These are phyloP conservation scores for Arrhopalites spinosus DNA, from an alignment of 2,888 invertebrate species.

Conservation along the genomic window DNA sequence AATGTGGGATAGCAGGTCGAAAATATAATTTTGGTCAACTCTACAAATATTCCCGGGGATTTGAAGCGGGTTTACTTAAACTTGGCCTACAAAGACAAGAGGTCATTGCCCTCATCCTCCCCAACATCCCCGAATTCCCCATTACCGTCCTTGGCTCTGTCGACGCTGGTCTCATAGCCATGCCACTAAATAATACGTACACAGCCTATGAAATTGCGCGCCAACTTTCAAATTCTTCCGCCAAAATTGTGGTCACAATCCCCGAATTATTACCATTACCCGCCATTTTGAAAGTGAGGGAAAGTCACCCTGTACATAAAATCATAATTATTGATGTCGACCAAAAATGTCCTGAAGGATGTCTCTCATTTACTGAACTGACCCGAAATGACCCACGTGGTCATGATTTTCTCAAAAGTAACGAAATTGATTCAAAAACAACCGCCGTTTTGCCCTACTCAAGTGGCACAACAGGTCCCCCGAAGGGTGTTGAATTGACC, in stretches of 20 bases:
- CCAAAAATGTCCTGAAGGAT: conserved; percentile 38
- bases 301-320: too few relatives aligned
- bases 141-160: conserved; percentile 42
- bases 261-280: neutral
- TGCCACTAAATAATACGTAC: too few relatives aligned
- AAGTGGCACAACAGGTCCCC: conserved; percentile 73
- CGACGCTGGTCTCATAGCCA: too few relatives aligned
- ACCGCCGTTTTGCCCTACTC: too few relatives aligned
- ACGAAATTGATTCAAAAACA: too few relatives aligned
- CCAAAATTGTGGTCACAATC: too few relatives aligned
- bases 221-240: too few relatives aligned
- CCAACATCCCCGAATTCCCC: conserved; percentile 57
- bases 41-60: conserved; percentile 46
- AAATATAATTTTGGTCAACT: conserved; percentile 46
- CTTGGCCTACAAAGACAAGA: conserved; percentile 45
- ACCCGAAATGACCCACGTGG: conserved; percentile 34
- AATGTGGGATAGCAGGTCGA: conserved; percentile 45
- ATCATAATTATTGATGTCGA: too few relatives aligned
- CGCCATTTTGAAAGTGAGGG: neutral
- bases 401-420: too few relatives aligned
- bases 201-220: too few relatives aligned
- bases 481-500: too few relatives aligned
- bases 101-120: conserved; percentile 53
- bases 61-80: conserved; percentile 50
- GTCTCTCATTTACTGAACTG: too few relatives aligned